A percentile compares a stretch with the other conserved stretches of the same genome.
Evolutionary conservation across 2,113 vertebrate species (phyloP).

Genomic region (Pavo muticus): DNA sequence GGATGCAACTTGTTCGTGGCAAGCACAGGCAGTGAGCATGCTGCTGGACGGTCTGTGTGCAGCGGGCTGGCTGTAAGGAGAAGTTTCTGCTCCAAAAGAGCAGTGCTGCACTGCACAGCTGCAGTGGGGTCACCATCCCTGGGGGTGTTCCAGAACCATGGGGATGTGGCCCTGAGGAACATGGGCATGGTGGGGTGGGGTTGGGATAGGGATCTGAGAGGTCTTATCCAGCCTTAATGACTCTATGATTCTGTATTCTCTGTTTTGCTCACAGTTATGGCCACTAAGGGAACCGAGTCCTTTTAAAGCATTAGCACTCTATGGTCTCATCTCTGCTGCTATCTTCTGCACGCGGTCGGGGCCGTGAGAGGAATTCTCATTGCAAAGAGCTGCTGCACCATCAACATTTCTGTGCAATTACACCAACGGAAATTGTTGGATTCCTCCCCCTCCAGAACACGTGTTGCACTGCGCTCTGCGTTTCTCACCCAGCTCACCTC

Average conservation of each 20-base stretch:
- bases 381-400: neutral
- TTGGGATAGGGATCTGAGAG: too few species aligned
- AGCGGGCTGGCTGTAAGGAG: too few species aligned
- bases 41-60: neutral
- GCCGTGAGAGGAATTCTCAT: neutral
- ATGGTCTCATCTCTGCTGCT: neutral
- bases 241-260: too few species aligned
- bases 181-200: too few species aligned
- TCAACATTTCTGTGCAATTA: neutral
- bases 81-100: too few species aligned
- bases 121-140: too few species aligned
- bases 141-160: too few species aligned
- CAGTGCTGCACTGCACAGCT: too few species aligned
- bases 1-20: neutral
- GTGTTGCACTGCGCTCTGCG: fast-evolving
- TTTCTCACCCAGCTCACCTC: neutral
- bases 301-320: neutral
- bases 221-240: too few species aligned
- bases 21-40: neutral
- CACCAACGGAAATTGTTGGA: neutral
- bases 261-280: neutral
- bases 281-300: neutral
- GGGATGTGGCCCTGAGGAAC: too few species aligned
- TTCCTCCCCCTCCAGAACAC: neutral
- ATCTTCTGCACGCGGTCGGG: neutral